These are phyloP conservation scores for Tachypleus tridentatus DNA, from an alignment of 1,140 invertebrate genomes.

Conservation along the genomic window DNA sequence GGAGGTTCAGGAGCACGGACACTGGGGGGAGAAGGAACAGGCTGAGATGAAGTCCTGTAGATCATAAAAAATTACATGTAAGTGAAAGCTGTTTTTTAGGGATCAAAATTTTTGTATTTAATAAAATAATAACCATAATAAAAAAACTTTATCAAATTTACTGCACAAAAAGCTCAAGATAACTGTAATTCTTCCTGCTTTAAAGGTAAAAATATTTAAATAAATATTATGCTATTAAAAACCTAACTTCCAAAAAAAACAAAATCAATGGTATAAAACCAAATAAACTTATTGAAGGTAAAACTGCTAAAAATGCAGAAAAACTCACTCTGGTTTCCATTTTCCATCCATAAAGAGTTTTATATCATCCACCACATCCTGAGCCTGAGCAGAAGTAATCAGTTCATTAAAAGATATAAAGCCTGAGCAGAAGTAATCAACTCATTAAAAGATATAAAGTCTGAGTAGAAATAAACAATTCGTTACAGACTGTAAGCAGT, in stretches of 20 bases:
- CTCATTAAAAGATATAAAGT: no score
- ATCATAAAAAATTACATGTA: neutral
- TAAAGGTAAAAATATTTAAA: neutral
- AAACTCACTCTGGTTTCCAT: conserved; percentile 13
- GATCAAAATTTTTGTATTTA: neutral
- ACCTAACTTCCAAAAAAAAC: neutral
- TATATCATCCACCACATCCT: conserved; percentile 76
- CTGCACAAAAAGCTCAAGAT: no score
- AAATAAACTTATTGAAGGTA: no score
- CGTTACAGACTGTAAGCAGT: no score
- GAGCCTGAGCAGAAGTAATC: conserved; percentile 43
- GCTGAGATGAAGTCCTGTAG: conserved; percentile 8
- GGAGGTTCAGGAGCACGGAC: conserved; percentile 28
- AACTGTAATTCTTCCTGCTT: neutral
- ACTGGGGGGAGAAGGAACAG: conserved; percentile 30
- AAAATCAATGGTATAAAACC: no score
- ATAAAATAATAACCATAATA: neutral
- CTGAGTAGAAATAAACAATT: no score
- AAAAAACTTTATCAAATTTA: no score
- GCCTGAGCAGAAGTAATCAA: no score
- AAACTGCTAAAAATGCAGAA: no score
- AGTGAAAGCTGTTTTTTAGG: conserved; percentile 1
- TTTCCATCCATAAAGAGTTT: conserved; percentile 44
- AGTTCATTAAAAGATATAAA: no score
- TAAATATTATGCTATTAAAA: neutral